Evolutionary conservation across 92 coral and sea anemone genomes (phyloP).

Genomic region (Zoanthus solanderi): DNA sequence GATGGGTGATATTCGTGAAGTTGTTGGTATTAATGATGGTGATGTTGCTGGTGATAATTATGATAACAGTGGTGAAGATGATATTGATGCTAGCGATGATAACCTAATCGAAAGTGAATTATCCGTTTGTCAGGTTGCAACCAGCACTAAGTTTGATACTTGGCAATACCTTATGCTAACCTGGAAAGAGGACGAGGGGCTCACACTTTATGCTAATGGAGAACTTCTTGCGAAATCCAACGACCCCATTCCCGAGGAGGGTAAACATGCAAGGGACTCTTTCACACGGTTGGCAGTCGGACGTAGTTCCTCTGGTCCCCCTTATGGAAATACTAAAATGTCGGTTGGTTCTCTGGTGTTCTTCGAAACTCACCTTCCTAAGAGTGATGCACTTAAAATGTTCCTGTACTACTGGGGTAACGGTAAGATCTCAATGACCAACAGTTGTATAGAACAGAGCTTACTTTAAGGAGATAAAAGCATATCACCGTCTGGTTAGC

Average conservation of each 20-base stretch:
- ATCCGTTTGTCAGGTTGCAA: conserved; percentile 69
- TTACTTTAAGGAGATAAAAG: background rate
- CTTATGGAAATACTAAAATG: conserved; percentile 96
- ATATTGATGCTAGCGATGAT: background rate
- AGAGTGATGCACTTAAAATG: conserved; percentile 83
- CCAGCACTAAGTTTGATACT: conserved; percentile 73
- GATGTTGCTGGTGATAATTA: background rate
- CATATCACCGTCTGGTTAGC: no score
- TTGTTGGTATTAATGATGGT: background rate
- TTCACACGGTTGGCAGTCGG: conserved; percentile 85
- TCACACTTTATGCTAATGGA: conserved; percentile 88
- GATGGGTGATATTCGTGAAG: background rate
- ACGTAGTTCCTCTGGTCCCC: conserved; percentile 92
- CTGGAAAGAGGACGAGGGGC: conserved; percentile 89
- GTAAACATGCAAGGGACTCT: conserved; percentile 81
- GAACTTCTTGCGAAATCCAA: conserved; percentile 78
- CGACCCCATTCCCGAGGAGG: conserved; percentile 84
- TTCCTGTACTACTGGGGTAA: conserved; percentile 93
- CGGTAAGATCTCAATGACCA: conserved; percentile 68
- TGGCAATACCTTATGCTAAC: conserved; percentile 92
- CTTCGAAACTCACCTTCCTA: conserved; percentile 81
- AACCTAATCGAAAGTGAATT: background rate
- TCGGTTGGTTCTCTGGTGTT: conserved; percentile 84
- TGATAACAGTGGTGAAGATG: background rate
- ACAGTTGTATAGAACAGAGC: background rate